phyloP scores from a whole-genome alignment of 1,140 invertebrate species.

The Maconellicoccus hirsutus region DNA sequence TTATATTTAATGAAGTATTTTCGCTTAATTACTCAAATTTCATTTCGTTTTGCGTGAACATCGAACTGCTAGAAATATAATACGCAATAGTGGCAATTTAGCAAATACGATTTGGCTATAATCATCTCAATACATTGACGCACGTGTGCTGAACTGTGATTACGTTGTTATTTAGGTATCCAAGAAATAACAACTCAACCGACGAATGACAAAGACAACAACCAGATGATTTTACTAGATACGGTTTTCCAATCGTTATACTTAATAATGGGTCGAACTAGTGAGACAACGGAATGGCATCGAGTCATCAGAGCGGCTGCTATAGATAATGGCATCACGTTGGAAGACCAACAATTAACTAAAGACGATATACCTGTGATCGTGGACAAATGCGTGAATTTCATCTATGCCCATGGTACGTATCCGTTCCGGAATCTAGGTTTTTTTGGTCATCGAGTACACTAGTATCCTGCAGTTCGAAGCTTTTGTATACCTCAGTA shows the following conservation, averaged over 20 bases:
- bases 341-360: constrained; percentile 75
- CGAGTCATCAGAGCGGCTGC: constrained; percentile 58
- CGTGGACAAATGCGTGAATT: constrained; percentile 81
- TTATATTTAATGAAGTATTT: too few species aligned
- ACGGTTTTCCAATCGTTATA: constrained; percentile 50
- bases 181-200: constrained; percentile 6
- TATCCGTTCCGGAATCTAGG: not conserved
- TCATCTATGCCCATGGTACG: constrained; percentile 69
- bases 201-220: not conserved
- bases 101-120: too few species aligned
- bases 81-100: too few species aligned
- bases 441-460: too few species aligned
- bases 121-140: too few species aligned
- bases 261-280: constrained; percentile 52
- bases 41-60: too few species aligned
- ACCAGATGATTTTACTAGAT: constrained; percentile 44
- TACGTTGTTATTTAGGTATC: constrained; percentile 25
- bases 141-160: too few species aligned
- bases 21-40: too few species aligned
- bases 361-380: constrained; percentile 75
- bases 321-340: constrained; percentile 56
- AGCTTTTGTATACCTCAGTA: too few species aligned
- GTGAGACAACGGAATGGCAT: constrained; percentile 47
- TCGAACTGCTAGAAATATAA: too few species aligned
- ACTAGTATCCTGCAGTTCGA: too few species aligned